Percentiles rank a stretch among this genome's conserved stretches.
phyloP scores from a whole-genome alignment of 2,888 invertebrate genomes.

The Scelioninae gen. 2 region DNA sequence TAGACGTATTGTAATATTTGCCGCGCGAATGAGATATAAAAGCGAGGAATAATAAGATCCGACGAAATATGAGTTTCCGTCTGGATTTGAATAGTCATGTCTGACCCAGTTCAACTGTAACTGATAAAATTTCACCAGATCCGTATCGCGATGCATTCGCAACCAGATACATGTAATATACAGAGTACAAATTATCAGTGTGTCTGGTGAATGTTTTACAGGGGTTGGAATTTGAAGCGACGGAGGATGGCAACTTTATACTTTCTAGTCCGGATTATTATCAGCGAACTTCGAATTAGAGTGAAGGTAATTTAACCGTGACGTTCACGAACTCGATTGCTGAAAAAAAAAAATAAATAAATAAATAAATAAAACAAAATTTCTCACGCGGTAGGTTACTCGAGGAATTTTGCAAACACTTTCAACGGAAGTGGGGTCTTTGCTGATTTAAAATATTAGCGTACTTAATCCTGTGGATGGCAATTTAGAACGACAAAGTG shows the following conservation, averaged over 20 bases:
- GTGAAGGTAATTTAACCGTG: not conserved
- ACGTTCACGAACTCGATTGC: not conserved
- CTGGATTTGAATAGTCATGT: constrained; percentile 51
- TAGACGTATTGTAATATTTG: constrained; percentile 31
- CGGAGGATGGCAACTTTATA: constrained; percentile 11
- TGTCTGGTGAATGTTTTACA: constrained; percentile 10
- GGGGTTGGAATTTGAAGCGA: constrained; percentile 27
- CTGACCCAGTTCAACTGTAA: constrained; percentile 45
- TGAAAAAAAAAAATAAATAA: constrained; percentile 1
- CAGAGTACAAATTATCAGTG: constrained; percentile 35
- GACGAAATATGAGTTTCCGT: constrained; percentile 43
- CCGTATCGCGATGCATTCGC: constrained; percentile 12
- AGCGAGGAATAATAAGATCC: constrained; percentile 41
- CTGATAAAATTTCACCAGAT: constrained; percentile 51
- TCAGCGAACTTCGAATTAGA: not conserved
- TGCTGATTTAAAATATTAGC: too few species aligned
- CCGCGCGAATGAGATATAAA: constrained; percentile 38
- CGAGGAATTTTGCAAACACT: too few species aligned
- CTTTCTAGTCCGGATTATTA: too few species aligned
- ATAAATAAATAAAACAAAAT: too few species aligned
- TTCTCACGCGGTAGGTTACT: too few species aligned
- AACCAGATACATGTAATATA: constrained; percentile 33
- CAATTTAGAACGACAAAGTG: constrained; percentile 50
- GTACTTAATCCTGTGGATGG: constrained; percentile 35
- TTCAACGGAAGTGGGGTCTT: too few species aligned